Conservation (phyloP, 2,888 invertebrate genomes). For the Gymnoscelis rufifasciata region DNA sequence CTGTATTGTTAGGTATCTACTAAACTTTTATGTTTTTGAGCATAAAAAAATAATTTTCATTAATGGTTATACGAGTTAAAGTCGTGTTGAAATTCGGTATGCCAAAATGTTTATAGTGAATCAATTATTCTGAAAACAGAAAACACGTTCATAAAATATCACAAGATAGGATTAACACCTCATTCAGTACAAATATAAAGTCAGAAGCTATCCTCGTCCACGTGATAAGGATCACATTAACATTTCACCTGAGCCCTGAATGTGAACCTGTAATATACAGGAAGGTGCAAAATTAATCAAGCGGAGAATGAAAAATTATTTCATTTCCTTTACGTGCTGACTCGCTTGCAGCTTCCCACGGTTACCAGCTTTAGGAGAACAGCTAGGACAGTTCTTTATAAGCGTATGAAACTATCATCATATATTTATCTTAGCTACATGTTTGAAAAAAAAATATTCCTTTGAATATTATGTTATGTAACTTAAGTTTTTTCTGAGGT, state of each 20-base stretch:
- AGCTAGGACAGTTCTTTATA: constrained; percentile 1
- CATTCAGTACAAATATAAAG: neutral
- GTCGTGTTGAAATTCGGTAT: too few species aligned
- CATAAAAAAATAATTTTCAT: too few species aligned
- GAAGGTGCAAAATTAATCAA: constrained; percentile 41
- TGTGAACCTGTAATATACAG: constrained; percentile 7
- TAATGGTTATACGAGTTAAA: too few species aligned
- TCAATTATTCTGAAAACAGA: too few species aligned
- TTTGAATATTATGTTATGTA: too few species aligned
- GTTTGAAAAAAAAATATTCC: too few species aligned
- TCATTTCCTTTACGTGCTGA: constrained; percentile 48
- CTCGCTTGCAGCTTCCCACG: constrained; percentile 23
- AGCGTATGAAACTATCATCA: neutral
- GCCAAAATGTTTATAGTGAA: too few species aligned
- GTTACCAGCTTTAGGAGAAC: neutral
- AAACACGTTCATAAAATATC: too few species aligned
- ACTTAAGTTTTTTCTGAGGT: too few species aligned
- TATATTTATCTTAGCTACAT: too few species aligned
- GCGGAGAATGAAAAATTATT: constrained; percentile 52
- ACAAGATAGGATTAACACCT: neutral
- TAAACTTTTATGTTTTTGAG: too few species aligned
- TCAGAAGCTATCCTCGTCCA: neutral
- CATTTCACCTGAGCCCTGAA: constrained; percentile 21
- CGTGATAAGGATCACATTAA: constrained; percentile 21
- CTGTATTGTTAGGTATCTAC: too few species aligned